phyloP scores from a whole-genome alignment of 2,888 invertebrate genomes.

The Drosophila borealis region DNA sequence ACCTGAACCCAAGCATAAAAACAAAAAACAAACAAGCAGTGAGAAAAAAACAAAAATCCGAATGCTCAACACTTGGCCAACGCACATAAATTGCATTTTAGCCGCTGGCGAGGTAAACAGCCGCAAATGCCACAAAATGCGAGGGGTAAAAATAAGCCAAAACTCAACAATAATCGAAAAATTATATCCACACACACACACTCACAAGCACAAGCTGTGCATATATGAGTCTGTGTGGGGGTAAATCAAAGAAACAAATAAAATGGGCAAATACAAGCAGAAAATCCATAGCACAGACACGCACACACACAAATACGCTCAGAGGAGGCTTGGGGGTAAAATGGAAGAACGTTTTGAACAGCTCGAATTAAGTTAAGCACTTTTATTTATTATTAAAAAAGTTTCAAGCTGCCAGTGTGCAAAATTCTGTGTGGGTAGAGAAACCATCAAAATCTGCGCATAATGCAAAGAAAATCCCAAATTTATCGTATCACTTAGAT shows the following conservation, averaged over 20 bases:
- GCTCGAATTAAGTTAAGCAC: constrained; percentile 79
- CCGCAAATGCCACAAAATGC: constrained; percentile 65
- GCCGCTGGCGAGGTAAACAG: constrained; percentile 77
- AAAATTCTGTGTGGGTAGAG: constrained; percentile 36
- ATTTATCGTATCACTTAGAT: constrained; percentile 78
- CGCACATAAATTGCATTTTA: constrained; percentile 77
- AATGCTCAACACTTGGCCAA: constrained; percentile 52
- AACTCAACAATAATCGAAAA: constrained; percentile 78
- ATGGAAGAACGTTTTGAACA: constrained; percentile 55
- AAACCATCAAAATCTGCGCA: constrained; percentile 70
- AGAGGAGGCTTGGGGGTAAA: background rate
- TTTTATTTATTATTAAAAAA: constrained; percentile 82
- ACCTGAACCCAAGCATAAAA: constrained; percentile 29
- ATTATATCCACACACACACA: constrained; percentile 58
- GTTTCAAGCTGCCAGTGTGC: constrained; percentile 60
- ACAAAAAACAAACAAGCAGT: constrained; percentile 17
- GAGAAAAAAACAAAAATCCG: constrained; percentile 23
- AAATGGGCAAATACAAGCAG: constrained; percentile 70
- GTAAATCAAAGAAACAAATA: constrained; percentile 74
- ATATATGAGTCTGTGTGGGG: constrained; percentile 14
- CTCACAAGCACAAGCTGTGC: background rate
- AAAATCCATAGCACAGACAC: constrained; percentile 55
- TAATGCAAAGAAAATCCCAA: constrained; percentile 79
- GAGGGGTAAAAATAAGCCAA: constrained; percentile 54
- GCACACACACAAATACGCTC: constrained; percentile 10